Evolutionary conservation across 1,140 invertebrate genomes (phyloP).

Genomic region (Ladona fulva): DNA sequence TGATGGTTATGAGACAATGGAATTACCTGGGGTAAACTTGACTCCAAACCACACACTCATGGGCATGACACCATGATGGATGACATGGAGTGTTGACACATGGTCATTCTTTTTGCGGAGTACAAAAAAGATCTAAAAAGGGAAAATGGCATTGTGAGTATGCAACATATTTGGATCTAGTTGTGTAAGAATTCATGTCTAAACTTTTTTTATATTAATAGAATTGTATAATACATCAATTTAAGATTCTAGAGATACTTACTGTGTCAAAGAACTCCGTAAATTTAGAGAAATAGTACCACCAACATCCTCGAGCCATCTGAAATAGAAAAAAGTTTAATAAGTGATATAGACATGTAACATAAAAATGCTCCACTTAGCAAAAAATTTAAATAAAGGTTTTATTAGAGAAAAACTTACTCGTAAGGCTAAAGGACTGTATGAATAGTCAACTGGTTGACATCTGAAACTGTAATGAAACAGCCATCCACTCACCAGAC

Average conservation of each 20-base stretch:
- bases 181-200: neutral
- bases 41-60: constrained; percentile 88
- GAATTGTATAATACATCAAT: too few relatives aligned
- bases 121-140: constrained; percentile 65
- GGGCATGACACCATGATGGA: constrained; percentile 89
- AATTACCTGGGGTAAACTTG: constrained; percentile 74
- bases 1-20: neutral
- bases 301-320: constrained; percentile 70
- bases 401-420: constrained; percentile 47
- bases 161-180: too few relatives aligned
- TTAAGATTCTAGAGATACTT: constrained; percentile 25
- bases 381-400: neutral
- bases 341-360: constrained; percentile 19
- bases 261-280: constrained; percentile 81
- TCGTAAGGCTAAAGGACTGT: constrained; percentile 62
- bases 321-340: constrained; percentile 38
- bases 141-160: constrained; percentile 29
- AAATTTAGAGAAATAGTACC: constrained; percentile 84
- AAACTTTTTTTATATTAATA: too few relatives aligned
- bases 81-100: constrained; percentile 77
- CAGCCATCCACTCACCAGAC: constrained; percentile 60
- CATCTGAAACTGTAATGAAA: constrained; percentile 73
- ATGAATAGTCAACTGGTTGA: constrained; percentile 82
- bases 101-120: constrained; percentile 77
- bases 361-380: neutral